Evolutionary conservation across 2,888 invertebrate species (phyloP).

Genomic region (Melanchra persicariae): DNA sequence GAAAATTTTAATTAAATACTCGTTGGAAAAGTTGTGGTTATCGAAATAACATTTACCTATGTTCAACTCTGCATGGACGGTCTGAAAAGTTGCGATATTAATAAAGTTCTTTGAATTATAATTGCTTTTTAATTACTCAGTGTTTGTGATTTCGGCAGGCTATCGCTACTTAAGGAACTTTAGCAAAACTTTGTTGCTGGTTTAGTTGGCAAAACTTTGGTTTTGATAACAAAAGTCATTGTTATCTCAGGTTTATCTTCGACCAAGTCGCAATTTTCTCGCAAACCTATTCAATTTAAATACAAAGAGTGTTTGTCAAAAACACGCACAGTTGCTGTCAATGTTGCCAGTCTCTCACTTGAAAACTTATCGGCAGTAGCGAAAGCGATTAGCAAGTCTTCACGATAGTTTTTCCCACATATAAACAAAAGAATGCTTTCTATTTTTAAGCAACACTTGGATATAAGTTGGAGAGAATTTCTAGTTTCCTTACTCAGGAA

Average conservation of each 20-base stretch:
- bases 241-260: constrained; percentile 7
- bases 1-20: constrained; percentile 22
- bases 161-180: constrained; percentile 13
- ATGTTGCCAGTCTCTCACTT: constrained; percentile 6
- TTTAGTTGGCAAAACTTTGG: constrained; percentile 32
- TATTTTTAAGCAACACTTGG: constrained; percentile 35
- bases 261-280: constrained; percentile 1
- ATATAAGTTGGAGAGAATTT: constrained; percentile 27
- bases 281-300: constrained; percentile 5
- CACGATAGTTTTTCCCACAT: constrained; percentile 48
- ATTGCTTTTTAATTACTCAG: constrained; percentile 23
- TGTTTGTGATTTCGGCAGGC: constrained; percentile 11
- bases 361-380: constrained; percentile 47
- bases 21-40: constrained; percentile 26
- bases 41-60: constrained; percentile 30
- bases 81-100: constrained; percentile 36
- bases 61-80: constrained; percentile 7
- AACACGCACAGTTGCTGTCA: constrained; percentile 26
- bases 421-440: constrained; percentile 59
- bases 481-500: constrained; percentile 12
- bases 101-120: constrained; percentile 33
- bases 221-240: constrained; percentile 30
- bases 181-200: constrained; percentile 7
- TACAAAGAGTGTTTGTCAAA: constrained; percentile 32
- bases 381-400: constrained; percentile 65